Evolutionary conservation across 2,888 invertebrate genomes (phyloP).

Genomic region (Scaptomyza cyrtandrae): DNA sequence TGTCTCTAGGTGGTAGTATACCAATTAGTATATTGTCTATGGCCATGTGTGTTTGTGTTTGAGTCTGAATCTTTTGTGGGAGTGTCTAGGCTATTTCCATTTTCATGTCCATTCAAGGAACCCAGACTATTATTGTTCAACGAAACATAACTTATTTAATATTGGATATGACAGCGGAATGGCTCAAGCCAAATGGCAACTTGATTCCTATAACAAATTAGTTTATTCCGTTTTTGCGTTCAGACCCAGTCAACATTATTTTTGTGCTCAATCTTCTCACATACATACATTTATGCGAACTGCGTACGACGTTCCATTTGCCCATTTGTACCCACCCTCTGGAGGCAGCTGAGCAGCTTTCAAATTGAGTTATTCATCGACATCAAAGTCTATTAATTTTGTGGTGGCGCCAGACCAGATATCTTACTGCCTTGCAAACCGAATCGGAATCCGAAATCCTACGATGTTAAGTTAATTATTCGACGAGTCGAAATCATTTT

Average conservation of each 20-base stretch:
- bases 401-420: constrained; percentile 50
- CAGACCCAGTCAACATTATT: constrained; percentile 43
- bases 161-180: constrained; percentile 57
- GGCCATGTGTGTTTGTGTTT: constrained; percentile 22
- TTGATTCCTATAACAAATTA: constrained; percentile 70
- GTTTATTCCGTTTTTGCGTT: constrained; percentile 62
- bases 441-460: constrained; percentile 6
- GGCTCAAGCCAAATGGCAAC: constrained; percentile 51
- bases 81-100: background rate
- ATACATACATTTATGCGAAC: constrained; percentile 42
- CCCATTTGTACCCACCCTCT: background rate
- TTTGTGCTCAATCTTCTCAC: constrained; percentile 32
- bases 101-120: constrained; percentile 8
- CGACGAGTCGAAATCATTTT: constrained; percentile 6
- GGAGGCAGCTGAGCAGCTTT: constrained; percentile 17
- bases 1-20: constrained; percentile 18
- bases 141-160: constrained; percentile 69
- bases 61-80: constrained; percentile 8
- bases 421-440: background rate
- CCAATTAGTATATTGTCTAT: constrained; percentile 67
- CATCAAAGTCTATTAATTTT: constrained; percentile 49
- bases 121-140: constrained; percentile 50
- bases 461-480: constrained; percentile 20
- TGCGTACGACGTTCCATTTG: constrained; percentile 21
- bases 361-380: constrained; percentile 32